Conservation (phyloP, 2,113 vertebrate species). For the Mastomys natalensis region DNA sequence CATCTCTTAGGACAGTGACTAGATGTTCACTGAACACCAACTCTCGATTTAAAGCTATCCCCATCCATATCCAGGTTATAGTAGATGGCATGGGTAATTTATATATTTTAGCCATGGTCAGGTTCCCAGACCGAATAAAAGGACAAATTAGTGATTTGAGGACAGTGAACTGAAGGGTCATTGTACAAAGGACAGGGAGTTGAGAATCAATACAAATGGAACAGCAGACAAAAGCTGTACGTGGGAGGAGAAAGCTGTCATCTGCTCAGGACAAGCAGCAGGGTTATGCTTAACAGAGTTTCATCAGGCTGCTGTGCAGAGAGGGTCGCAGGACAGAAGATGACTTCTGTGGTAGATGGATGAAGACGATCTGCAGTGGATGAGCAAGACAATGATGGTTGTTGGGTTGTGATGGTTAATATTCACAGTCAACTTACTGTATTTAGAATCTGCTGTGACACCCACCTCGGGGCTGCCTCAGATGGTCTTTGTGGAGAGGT, state of each 20-base stretch:
- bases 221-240: background rate
- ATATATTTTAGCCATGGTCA: background rate
- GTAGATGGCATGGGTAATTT: background rate
- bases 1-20: background rate
- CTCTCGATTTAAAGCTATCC: background rate
- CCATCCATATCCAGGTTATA: background rate
- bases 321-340: background rate
- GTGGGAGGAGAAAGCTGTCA: background rate
- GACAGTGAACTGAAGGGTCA: background rate
- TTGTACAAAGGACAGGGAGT: background rate
- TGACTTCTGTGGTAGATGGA: background rate
- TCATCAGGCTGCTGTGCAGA: background rate
- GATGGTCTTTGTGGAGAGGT: no score
- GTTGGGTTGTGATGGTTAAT: no score
- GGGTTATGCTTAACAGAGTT: background rate
- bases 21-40: background rate
- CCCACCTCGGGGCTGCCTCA: background rate
- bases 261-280: background rate
- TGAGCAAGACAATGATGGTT: no score
- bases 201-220: background rate
- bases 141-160: background rate
- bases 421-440: no score
- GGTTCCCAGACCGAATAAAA: background rate
- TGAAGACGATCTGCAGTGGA: background rate
- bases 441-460: background rate